phyloP scores from a whole-genome alignment of 1,140 invertebrate species.

The Eurosta solidaginis region DNA sequence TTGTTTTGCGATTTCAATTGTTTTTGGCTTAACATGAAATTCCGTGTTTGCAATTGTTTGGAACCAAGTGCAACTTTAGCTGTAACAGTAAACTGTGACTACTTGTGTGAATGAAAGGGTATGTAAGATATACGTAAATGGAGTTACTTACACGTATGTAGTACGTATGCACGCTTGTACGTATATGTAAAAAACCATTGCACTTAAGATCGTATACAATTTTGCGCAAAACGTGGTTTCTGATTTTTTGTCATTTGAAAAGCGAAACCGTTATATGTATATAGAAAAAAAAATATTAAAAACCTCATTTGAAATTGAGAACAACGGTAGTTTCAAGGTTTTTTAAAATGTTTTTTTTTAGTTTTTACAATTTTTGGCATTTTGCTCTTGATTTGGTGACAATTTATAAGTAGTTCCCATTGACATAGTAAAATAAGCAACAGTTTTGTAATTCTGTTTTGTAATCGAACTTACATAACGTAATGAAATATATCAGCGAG shows the following conservation, averaged over 20 bases:
- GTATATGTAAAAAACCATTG: too few species aligned
- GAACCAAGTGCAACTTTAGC: not conserved
- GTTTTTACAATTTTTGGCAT: not conserved
- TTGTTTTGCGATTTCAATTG: not conserved
- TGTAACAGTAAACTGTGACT: not conserved
- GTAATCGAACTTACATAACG: too few species aligned
- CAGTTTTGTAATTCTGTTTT: too few species aligned
- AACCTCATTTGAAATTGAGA: slow-evolving; percentile 11
- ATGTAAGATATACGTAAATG: not conserved
- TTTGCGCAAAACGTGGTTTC: not conserved
- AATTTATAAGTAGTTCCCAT: too few species aligned
- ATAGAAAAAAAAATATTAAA: not conserved
- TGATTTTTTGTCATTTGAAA: not conserved
- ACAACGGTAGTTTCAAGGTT: slow-evolving; percentile 1
- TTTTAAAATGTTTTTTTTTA: not conserved
- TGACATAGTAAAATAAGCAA: too few species aligned
- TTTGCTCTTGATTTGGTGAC: not conserved
- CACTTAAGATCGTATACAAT: too few species aligned
- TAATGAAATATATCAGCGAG: too few species aligned
- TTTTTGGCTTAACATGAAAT: not conserved
- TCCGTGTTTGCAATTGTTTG: not conserved
- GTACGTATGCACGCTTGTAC: not conserved
- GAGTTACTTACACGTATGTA: not conserved
- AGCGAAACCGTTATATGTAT: slow-evolving; percentile 5
- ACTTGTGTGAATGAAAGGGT: too few species aligned